Percentiles rank a stretch among this genome's conserved stretches.
Evolutionary conservation across 2,113 vertebrate species (phyloP).

Genomic region (Agapornis roseicollis): DNA sequence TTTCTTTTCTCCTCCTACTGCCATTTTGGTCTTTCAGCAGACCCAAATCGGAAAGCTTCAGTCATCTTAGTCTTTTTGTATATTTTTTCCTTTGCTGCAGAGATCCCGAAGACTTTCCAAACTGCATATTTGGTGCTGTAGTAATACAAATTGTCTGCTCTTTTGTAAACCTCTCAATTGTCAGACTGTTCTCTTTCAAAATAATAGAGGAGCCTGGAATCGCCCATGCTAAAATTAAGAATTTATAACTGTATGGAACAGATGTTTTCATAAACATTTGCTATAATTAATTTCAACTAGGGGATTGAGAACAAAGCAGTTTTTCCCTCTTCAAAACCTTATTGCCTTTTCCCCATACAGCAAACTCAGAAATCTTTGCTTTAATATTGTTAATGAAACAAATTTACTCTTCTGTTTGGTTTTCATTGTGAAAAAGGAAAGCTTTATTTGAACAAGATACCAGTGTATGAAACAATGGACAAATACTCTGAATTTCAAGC

Average conservation of each 20-base stretch:
- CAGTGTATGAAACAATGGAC: background rate
- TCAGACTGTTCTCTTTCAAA: conserved; percentile 62
- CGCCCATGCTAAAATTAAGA: conserved; percentile 78
- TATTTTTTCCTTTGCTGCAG: background rate
- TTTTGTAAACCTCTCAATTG: conserved; percentile 68
- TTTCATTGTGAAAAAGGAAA: conserved; percentile 61
- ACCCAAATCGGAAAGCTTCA: background rate
- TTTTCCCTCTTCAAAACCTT: conserved; percentile 80
- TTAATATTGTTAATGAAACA: conserved; percentile 73
- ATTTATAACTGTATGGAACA: conserved; percentile 82
- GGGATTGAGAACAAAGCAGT: conserved; percentile 80
- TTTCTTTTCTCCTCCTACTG: background rate
- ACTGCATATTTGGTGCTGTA: conserved; percentile 35
- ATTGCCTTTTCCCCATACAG: conserved; percentile 73
- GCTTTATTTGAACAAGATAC: conserved; percentile 41
- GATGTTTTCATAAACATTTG: conserved; percentile 88
- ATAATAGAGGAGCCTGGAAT: conserved; percentile 72
- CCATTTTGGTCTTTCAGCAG: background rate
- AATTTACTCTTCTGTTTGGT: conserved; percentile 68
- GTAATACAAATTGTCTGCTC: conserved; percentile 54
- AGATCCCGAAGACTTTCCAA: conserved; percentile 31
- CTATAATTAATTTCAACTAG: conserved; percentile 84
- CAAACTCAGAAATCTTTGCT: conserved; percentile 71
- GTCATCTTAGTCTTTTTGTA: background rate
- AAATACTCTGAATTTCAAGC: conserved; percentile 9